Evolutionary conservation across 2,888 invertebrate genomes (phyloP).

Genomic region (Oligia strigilis): DNA sequence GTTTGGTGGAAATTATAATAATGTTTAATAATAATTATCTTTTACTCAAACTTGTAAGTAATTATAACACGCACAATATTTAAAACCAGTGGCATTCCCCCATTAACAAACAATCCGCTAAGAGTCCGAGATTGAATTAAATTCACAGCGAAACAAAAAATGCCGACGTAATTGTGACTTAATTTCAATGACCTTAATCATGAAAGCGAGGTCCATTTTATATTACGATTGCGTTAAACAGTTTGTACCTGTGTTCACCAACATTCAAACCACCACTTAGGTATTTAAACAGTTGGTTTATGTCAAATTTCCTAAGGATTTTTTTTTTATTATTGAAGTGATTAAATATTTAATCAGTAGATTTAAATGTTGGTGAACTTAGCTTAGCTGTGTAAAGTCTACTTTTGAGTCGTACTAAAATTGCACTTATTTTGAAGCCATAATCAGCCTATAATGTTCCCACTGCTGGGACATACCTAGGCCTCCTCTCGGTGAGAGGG

Average conservation of each 20-base stretch:
- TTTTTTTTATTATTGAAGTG: too few species aligned
- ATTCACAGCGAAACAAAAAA: constrained; percentile 55
- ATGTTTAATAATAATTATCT: too few species aligned
- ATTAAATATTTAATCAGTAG: too few species aligned
- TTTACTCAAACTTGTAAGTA: background rate
- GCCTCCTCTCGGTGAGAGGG: background rate
- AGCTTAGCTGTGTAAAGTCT: background rate
- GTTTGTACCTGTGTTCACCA: constrained; percentile 8
- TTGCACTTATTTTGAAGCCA: background rate
- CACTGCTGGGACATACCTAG: background rate
- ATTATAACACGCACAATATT: constrained; percentile 3
- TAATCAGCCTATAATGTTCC: background rate
- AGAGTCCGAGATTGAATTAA: constrained; percentile 42
- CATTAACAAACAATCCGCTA: constrained; percentile 22
- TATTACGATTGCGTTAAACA: constrained; percentile 13
- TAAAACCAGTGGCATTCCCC: constrained; percentile 1
- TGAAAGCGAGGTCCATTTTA: constrained; percentile 39
- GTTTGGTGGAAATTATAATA: too few species aligned
- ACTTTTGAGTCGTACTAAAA: background rate
- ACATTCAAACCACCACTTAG: background rate
- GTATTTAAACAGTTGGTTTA: background rate
- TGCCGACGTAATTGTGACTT: constrained; percentile 54
- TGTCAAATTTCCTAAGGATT: background rate
- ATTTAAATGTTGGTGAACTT: background rate
- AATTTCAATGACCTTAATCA: constrained; percentile 58